Base-by-base conservation (phyloP, 2,797 vertebrate genomes). In the Platalea minor region DNA sequence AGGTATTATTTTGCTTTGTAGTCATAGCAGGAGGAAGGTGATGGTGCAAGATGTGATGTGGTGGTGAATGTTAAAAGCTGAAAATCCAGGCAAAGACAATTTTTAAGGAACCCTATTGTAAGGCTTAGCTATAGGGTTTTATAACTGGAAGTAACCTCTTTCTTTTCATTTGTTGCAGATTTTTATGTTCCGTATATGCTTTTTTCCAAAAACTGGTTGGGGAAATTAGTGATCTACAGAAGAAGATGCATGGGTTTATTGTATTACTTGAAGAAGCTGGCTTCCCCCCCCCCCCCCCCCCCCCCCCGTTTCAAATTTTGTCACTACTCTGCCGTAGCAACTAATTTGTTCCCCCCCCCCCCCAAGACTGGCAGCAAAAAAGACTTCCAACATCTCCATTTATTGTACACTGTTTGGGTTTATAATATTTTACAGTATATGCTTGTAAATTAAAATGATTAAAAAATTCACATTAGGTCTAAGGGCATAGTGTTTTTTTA, bases 401-500 rank as follows among this genome's bases (percentile, higher is more conserved):
- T 97, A 85, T 96, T 94, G 82, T 97, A 74, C 2, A 2, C 83
- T 88, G 63, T 96, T 97, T 93, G 89, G n/a, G 23, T 96, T 98
- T 97, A 81, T 89, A 96, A 86, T 96, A 95, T 88, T 97, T 81
- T 95, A 77, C 59, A 77, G 39, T 96, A 95, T 74, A 76, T 56
- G n/a, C 65, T 96, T 96, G 95, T 93, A 97, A 97, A 97, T 97
- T 95, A 97, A 97, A 97, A 96, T 97, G 92, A 97, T 96, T 98
- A 95, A 97, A 95, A 96, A 97, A 97, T 95, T 96, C 81, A 69
- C 91, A 90, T 86, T 97, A 93, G 94, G 93, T 96, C 95, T 97
- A 95, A 97, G 97, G 94, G 91, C 92, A 96, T 96, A 96, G 92
- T 85, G 68, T 74, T 93, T 98, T 98, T 98, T 98, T 98, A 97